A percentile compares a stretch with the other conserved stretches of the same genome.
Conservation (phyloP, 2,113 vertebrate species). For the Cottus gobio region DNA sequence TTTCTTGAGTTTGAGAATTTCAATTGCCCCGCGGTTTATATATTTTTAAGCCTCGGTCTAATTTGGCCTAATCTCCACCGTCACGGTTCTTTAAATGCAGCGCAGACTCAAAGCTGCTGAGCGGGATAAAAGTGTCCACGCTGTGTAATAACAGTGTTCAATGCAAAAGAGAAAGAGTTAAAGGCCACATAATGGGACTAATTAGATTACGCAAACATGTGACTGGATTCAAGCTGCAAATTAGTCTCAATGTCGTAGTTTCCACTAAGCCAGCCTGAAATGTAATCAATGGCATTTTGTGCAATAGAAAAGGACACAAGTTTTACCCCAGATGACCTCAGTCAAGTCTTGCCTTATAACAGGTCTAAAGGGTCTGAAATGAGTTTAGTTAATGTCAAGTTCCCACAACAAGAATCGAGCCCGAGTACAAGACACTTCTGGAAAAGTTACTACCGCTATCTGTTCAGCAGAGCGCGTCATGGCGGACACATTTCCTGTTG, state of each 20-base stretch:
- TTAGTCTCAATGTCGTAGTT: neutral
- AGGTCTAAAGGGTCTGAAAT: neutral
- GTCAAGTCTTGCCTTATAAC: neutral
- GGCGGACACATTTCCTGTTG: conserved; percentile 4
- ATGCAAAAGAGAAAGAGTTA: neutral
- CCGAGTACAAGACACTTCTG: neutral
- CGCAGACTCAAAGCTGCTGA: neutral
- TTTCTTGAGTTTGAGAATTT: too few species aligned
- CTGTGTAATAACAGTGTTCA: neutral
- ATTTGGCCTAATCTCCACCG: neutral
- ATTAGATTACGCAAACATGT: conserved; percentile 25
- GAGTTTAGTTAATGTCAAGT: neutral
- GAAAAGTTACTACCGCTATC: neutral
- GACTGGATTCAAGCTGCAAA: conserved; percentile 10
- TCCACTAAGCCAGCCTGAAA: neutral
- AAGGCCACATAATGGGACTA: neutral
- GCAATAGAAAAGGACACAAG: neutral
- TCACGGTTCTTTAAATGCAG: neutral
- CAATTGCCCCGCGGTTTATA: neutral
- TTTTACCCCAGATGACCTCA: too few species aligned
- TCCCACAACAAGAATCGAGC: neutral
- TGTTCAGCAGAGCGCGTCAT: neutral
- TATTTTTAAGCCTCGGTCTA: neutral
- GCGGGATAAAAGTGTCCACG: neutral
- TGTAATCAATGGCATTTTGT: neutral